These are phyloP conservation scores for Dendrolimus pini DNA, from an alignment of 2,888 invertebrate genomes.

Conservation along the genomic window DNA sequence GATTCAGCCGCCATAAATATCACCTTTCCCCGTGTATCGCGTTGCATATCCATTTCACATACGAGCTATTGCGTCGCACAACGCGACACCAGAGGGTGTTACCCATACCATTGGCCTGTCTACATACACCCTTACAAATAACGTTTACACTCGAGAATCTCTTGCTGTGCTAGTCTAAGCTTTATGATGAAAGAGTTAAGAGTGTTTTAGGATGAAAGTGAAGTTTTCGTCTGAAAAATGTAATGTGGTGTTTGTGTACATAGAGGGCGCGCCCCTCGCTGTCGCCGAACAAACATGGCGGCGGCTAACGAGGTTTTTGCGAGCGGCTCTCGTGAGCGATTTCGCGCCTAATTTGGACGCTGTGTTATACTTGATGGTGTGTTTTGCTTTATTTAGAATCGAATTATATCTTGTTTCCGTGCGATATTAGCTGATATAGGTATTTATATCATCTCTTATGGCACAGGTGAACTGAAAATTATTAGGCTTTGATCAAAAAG, in stretches of 20 bases:
- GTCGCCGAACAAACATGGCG: constrained; percentile 73
- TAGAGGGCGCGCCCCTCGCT: constrained; percentile 71
- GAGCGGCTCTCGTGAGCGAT: constrained; percentile 63
- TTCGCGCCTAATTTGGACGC: constrained; percentile 72
- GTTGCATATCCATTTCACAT: constrained; percentile 70
- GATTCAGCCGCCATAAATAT: constrained; percentile 30
- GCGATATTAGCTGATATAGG: too few species aligned
- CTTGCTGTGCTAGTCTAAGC: constrained; percentile 18
- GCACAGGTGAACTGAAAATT: too few species aligned
- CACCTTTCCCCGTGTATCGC: constrained; percentile 54
- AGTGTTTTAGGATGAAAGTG: constrained; percentile 8
- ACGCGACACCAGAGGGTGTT: constrained; percentile 65
- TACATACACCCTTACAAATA: constrained; percentile 55
- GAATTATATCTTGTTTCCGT: not conserved
- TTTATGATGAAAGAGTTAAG: constrained; percentile 20
- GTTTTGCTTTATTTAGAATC: constrained; percentile 27
- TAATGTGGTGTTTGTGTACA: constrained; percentile 57
- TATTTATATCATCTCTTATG: too few species aligned
- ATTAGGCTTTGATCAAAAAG: too few species aligned
- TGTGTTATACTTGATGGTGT: constrained; percentile 23
- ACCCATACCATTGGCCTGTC: constrained; percentile 59
- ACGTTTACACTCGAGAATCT: constrained; percentile 16
- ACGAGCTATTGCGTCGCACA: constrained; percentile 61
- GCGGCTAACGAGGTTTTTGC: constrained; percentile 71
- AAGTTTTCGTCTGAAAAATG: constrained; percentile 7